Conservation (phyloP, 2,113 vertebrate species). For the Steatornis caripensis region DNA sequence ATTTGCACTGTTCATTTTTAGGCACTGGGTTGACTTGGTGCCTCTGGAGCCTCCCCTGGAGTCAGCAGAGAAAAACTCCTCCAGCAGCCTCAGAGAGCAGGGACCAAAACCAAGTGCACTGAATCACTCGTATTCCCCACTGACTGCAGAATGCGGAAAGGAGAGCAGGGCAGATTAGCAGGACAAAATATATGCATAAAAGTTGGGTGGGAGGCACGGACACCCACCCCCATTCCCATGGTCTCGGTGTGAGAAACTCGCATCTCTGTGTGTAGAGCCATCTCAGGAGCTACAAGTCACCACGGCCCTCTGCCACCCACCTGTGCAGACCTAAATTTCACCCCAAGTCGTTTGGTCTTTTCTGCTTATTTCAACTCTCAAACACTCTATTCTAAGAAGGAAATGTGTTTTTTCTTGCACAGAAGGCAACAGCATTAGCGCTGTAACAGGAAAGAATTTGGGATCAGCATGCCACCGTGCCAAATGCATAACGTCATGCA, state of each 20-base stretch:
- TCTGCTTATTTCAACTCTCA: neutral
- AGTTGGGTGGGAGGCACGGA: neutral
- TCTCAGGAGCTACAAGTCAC: neutral
- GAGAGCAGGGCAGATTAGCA: neutral
- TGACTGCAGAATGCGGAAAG: neutral
- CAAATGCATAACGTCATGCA: neutral
- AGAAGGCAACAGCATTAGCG: neutral
- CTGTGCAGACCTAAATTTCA: neutral
- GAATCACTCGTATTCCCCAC: fast-evolving
- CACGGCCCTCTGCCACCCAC: neutral
- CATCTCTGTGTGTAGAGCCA: neutral
- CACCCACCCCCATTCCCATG: fast-evolving
- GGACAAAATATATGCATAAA: neutral
- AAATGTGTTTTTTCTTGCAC: neutral
- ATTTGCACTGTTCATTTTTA: neutral
- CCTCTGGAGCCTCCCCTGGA: neutral
- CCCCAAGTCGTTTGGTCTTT: neutral
- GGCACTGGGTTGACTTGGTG: neutral
- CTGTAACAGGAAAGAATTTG: neutral
- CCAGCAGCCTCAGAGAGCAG: neutral
- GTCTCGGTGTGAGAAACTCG: neutral
- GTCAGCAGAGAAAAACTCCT: neutral
- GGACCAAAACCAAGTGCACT: neutral
- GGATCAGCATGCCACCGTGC: neutral
- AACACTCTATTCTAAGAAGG: neutral